Conservation (phyloP, 2,113 vertebrate genomes). For the Gavia stellata region DNA sequence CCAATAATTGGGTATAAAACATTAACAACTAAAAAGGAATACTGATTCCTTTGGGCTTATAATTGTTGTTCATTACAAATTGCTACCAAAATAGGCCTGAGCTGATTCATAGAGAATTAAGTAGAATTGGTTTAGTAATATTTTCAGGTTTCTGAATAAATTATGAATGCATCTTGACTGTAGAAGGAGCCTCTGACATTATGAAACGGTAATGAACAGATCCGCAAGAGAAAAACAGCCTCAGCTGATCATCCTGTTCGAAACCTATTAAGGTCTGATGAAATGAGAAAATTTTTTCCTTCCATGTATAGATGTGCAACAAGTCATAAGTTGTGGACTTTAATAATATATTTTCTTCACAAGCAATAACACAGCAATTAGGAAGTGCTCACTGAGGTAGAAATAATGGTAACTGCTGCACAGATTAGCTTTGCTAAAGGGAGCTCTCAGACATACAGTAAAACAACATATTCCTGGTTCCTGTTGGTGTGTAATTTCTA, state of each 20-base stretch:
- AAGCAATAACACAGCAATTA: constrained; percentile 81
- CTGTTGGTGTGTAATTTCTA: constrained; percentile 78
- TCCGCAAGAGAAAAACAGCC: constrained; percentile 39
- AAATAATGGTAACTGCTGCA: constrained; percentile 78
- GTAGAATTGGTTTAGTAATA: constrained; percentile 72
- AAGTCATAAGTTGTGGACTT: constrained; percentile 78
- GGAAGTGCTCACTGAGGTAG: constrained; percentile 78
- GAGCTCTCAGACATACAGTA: constrained; percentile 75
- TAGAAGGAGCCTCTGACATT: constrained; percentile 65
- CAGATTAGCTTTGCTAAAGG: constrained; percentile 75
- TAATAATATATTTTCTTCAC: constrained; percentile 79
- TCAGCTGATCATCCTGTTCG: constrained; percentile 62
- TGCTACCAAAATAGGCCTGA: constrained; percentile 66
- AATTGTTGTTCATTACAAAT: constrained; percentile 74
- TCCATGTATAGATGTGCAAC: constrained; percentile 65
- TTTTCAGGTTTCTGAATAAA: constrained; percentile 76
- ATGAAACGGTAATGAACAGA: constrained; percentile 65
- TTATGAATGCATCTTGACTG: constrained; percentile 71
- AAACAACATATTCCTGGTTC: constrained; percentile 74
- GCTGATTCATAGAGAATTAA: constrained; percentile 73
- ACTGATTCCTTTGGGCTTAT: constrained; percentile 69
- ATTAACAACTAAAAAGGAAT: constrained; percentile 70
- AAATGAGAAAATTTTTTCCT: constrained; percentile 54
- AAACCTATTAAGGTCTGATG: constrained; percentile 71
- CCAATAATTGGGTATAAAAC: constrained; percentile 66